Percentiles rank a stretch among this genome's conserved stretches.
Evolutionary conservation across 2,113 vertebrate genomes (phyloP).

Genomic region (Crotalus viridis): DNA sequence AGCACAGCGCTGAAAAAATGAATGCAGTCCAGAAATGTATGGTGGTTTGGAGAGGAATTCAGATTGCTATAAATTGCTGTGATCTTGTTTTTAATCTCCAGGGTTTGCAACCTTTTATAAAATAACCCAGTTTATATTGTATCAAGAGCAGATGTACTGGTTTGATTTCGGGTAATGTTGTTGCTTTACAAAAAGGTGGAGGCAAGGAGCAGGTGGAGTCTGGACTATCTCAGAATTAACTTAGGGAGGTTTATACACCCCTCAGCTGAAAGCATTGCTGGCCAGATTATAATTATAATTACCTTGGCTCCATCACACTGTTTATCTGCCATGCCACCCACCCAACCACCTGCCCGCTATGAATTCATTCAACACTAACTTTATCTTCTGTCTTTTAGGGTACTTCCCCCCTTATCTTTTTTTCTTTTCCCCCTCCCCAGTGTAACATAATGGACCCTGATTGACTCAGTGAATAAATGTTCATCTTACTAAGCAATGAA

Average conservation of each 20-base stretch:
- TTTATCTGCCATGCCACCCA: slow-evolving; percentile 61
- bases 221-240: slow-evolving; percentile 41
- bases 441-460: slow-evolving; percentile 42
- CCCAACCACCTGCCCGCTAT: slow-evolving; percentile 62
- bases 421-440: slow-evolving; percentile 42
- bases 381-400: slow-evolving; percentile 50
- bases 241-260: slow-evolving; percentile 30
- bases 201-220: slow-evolving; percentile 33
- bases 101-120: slow-evolving; percentile 36
- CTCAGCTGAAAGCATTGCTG: slow-evolving; percentile 44
- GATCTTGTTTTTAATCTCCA: slow-evolving; percentile 5
- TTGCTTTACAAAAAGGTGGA: slow-evolving; percentile 36
- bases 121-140: slow-evolving; percentile 25
- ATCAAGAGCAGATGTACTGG: slow-evolving; percentile 33
- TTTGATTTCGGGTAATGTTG: slow-evolving; percentile 18
- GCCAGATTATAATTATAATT: slow-evolving; percentile 57
- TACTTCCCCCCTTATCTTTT: slow-evolving; percentile 51
- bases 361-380: slow-evolving; percentile 60
- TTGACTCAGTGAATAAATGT: slow-evolving; percentile 40
- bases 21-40: slow-evolving; percentile 57
- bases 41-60: slow-evolving; percentile 41
- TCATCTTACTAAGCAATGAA: slow-evolving; percentile 31
- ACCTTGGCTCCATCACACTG: slow-evolving; percentile 51
- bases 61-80: slow-evolving; percentile 30
- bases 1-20: slow-evolving; percentile 39